phyloP scores from a whole-genome alignment of 1,140 invertebrate species.

The Vanessa tameamea region DNA sequence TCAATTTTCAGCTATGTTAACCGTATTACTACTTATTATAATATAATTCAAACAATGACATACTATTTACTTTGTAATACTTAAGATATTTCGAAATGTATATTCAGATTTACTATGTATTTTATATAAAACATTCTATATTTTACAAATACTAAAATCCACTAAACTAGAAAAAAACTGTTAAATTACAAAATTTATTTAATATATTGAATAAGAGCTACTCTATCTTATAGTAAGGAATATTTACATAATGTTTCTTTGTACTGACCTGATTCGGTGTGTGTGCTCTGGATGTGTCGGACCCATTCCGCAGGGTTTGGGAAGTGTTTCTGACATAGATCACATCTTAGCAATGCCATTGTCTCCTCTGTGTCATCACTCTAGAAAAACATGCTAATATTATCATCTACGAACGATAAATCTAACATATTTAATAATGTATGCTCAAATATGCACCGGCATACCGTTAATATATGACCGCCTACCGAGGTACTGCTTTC shows the following conservation, averaged over 20 bases:
- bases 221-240: background rate
- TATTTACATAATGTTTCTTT: background rate
- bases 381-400: conserved; percentile 51
- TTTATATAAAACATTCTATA: background rate
- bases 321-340: conserved; percentile 90
- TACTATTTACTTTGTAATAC: background rate
- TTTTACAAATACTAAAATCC: background rate
- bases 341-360: conserved; percentile 87
- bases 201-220: background rate
- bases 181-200: background rate
- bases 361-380: conserved; percentile 85
- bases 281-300: conserved; percentile 89
- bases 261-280: conserved; percentile 85
- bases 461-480: no score
- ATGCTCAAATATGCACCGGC: no score
- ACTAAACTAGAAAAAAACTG: background rate
- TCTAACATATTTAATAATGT: no score
- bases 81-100: no score
- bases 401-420: no score
- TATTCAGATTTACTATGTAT: no score
- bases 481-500: no score
- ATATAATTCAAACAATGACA: background rate
- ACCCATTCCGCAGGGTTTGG: conserved; percentile 92
- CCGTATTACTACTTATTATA: background rate
- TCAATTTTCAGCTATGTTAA: conserved; percentile 75